Conservation (phyloP, 2,797 vertebrate species). For the Triplophysa yarkandensis region DNA sequence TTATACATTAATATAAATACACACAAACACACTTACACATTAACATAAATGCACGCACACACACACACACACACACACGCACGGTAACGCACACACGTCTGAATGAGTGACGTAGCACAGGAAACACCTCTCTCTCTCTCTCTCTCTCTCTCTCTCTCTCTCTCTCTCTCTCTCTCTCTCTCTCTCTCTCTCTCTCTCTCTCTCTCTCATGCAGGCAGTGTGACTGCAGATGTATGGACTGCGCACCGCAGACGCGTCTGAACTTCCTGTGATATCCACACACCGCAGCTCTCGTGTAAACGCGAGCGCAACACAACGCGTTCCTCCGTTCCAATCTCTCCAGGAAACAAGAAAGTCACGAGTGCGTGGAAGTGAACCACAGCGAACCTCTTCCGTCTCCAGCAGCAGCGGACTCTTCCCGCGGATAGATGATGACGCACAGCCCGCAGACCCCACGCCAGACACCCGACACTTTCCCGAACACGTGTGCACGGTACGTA, state of each 20-base stretch:
- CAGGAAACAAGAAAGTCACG: constrained; percentile 16
- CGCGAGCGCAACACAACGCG: background rate
- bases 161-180: no score
- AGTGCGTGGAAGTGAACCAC: constrained; percentile 27
- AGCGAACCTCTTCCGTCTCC: constrained; percentile 52
- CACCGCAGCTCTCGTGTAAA: background rate
- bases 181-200: no score
- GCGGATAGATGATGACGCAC: constrained; percentile 23
- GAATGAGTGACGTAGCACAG: constrained; percentile 60
- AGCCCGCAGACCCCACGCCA: background rate
- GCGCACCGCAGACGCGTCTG: constrained; percentile 24
- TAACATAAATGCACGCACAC: background rate
- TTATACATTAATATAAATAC: no score
- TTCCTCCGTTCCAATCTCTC: background rate
- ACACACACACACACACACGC: background rate
- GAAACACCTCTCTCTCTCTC: constrained; percentile 52
- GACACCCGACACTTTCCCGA: constrained; percentile 5
- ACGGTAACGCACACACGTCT: background rate
- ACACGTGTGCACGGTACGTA: background rate
- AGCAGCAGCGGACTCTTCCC: constrained; percentile 30
- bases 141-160: no score
- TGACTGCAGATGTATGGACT: constrained; percentile 20
- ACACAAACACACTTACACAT: no score
- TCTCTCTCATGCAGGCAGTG: constrained; percentile 1
- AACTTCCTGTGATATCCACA: constrained; percentile 20